phyloP scores from a whole-genome alignment of 2,888 invertebrate genomes.

The Lepeophtheirus nordmannii region DNA sequence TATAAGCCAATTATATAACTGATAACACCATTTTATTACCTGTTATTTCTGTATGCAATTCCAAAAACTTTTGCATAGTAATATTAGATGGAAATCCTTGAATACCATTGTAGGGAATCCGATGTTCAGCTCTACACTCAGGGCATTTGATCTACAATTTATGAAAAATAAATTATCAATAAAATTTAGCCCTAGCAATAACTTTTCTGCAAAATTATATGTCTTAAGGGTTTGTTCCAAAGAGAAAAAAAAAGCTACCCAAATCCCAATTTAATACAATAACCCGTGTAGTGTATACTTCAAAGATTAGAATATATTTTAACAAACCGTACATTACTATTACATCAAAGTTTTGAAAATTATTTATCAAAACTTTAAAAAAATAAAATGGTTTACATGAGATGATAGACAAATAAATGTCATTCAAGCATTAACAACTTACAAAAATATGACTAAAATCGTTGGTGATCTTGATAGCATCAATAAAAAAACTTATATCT shows the following conservation, averaged over 20 bases:
- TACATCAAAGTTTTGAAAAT: no score
- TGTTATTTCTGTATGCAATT: conserved; percentile 71
- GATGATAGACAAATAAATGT: no score
- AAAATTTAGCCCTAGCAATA: background rate
- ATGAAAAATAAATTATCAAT: conserved; percentile 20
- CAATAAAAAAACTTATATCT: no score
- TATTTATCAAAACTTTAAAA: no score
- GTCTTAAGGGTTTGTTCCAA: background rate
- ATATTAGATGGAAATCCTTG: conserved; percentile 91
- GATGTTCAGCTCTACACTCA: conserved; percentile 90
- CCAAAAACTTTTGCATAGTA: conserved; percentile 81
- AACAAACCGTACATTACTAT: no score
- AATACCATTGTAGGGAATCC: conserved; percentile 85
- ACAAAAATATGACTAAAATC: no score
- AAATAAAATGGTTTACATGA: no score
- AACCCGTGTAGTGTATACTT: no score
- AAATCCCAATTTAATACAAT: background rate
- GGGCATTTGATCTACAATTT: conserved; percentile 74
- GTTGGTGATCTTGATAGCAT: no score
- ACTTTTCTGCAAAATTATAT: background rate
- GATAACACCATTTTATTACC: conserved; percentile 26
- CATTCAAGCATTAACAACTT: no score
- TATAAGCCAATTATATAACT: no score
- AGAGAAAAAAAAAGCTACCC: background rate
- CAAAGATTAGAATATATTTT: no score